These are phyloP conservation scores for Leptothorax acervorum DNA, from an alignment of 2,888 invertebrate genomes.

Conservation along the genomic window DNA sequence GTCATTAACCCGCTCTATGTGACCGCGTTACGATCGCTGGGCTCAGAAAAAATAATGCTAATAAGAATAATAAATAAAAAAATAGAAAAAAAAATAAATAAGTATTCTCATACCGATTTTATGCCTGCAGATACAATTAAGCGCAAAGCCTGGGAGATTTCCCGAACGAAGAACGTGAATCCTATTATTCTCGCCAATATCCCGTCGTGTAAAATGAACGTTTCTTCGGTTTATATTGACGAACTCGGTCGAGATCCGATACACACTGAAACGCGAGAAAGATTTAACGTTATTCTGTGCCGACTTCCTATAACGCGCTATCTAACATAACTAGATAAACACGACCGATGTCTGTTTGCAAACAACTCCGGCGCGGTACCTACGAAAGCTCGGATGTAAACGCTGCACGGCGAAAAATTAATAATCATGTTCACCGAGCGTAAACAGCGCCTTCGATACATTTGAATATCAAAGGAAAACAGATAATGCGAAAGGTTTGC, in stretches of 20 bases:
- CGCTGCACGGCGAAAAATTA: conserved; percentile 12
- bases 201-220: neutral
- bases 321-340: neutral
- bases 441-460: neutral
- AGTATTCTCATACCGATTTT: neutral
- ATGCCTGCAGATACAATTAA: neutral
- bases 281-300: neutral
- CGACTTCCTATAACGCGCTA: conserved; percentile 8
- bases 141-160: neutral
- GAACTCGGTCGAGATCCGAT: neutral
- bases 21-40: neutral
- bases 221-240: conserved; percentile 16
- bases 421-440: conserved; percentile 34
- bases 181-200: neutral
- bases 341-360: conserved; percentile 35
- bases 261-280: conserved; percentile 13
- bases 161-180: neutral
- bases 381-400: conserved; percentile 28
- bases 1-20: neutral
- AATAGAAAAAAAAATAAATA: too few relatives aligned
- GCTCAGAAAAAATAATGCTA: neutral
- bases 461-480: neutral
- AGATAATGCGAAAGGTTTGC: neutral
- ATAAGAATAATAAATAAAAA: too few relatives aligned
- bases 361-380: conserved; percentile 27